Conservation (phyloP, 2,888 invertebrate genomes). For the Caenorhabditis angaria region DNA sequence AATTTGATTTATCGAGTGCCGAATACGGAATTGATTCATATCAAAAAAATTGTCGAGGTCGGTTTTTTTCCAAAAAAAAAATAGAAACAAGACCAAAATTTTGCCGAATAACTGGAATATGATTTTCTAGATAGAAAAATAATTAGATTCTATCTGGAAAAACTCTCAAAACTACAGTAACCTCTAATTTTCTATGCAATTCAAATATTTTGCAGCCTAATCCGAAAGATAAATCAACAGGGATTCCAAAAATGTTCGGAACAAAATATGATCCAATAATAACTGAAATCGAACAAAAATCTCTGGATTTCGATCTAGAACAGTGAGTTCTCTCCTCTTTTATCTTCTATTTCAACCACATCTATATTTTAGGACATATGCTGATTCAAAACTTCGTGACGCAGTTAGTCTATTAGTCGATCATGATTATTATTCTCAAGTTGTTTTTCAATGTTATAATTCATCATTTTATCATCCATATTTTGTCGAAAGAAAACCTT, state of each 20-base stretch:
- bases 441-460: constrained; percentile 35
- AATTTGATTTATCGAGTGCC: constrained; percentile 18
- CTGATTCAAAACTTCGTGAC: neutral
- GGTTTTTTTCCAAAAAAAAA: neutral
- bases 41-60: constrained; percentile 19
- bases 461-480: constrained; percentile 32
- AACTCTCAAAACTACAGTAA: no score
- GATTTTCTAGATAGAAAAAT: no score
- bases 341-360: neutral
- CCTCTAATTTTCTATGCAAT: no score
- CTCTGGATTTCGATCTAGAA: constrained; percentile 20
- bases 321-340: neutral
- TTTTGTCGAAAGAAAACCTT: constrained; percentile 19
- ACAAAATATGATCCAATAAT: constrained; percentile 18
- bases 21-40: constrained; percentile 32
- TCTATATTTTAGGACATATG: neutral
- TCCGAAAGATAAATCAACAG: neutral
- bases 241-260: constrained; percentile 13
- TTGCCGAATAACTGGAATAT: no score
- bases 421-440: constrained; percentile 19
- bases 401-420: constrained; percentile 17
- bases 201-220: neutral
- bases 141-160: no score
- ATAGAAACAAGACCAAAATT: neutral
- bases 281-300: constrained; percentile 15